phyloP scores from a whole-genome alignment of 2,888 invertebrate species.

The Hirtodrosophila confusa region DNA sequence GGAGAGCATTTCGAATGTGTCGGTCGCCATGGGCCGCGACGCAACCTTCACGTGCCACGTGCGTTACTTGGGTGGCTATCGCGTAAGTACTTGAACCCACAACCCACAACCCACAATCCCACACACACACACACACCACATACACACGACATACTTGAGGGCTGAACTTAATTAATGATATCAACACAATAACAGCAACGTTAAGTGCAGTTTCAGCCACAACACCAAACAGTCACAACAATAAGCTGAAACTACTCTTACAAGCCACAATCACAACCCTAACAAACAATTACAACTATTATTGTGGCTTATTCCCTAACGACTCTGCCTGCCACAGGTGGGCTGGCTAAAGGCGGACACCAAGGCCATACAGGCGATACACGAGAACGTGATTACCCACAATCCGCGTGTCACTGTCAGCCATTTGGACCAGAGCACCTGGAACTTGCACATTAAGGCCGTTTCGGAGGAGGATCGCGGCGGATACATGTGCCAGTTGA shows the following conservation, averaged over 20 bases:
- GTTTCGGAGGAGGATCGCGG: conserved; percentile 95
- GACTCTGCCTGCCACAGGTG: conserved; percentile 86
- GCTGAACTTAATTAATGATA: conserved; percentile 44
- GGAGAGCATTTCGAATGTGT: conserved; percentile 92
- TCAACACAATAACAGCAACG: conserved; percentile 5
- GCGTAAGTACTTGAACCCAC: conserved; percentile 87
- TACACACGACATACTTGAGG: conserved; percentile 18
- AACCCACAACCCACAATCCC: background rate
- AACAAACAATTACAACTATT: conserved; percentile 5
- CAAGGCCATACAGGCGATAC: conserved; percentile 96
- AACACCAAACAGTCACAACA: conserved; percentile 12
- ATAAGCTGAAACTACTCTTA: background rate
- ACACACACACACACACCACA: conserved; percentile 1
- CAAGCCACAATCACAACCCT: conserved; percentile 5
- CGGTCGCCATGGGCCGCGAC: conserved; percentile 93
- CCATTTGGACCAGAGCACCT: conserved; percentile 93
- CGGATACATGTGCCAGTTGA: conserved; percentile 97
- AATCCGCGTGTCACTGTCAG: conserved; percentile 94
- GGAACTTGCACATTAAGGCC: conserved; percentile 95
- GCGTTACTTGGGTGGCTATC: conserved; percentile 93
- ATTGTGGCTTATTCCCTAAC: conserved; percentile 25
- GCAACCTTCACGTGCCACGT: conserved; percentile 94
- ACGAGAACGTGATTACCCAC: conserved; percentile 96
- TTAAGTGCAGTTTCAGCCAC: conserved; percentile 17
- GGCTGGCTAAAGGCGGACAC: conserved; percentile 97